Conservation (phyloP, 1,140 invertebrate species). For the Drosophila parabipectinata region DNA sequence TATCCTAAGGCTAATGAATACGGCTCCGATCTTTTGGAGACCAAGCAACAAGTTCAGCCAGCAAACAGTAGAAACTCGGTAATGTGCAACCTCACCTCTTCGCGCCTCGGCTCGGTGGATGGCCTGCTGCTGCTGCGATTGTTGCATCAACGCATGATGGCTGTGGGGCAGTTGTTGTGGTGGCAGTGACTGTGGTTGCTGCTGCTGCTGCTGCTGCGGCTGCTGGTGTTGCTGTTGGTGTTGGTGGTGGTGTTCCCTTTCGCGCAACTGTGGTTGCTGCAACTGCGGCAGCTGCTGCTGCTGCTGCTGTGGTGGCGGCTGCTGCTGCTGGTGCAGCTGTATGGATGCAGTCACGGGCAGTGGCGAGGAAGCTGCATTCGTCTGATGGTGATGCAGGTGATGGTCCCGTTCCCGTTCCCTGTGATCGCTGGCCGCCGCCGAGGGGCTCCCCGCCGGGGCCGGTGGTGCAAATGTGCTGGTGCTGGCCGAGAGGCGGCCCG, state of each 20-base stretch:
- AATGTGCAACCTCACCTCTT: constrained; percentile 57
- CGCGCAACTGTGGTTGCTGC: constrained; percentile 48
- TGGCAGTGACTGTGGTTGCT: constrained; percentile 23
- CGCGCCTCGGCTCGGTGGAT: constrained; percentile 72
- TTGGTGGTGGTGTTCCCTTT: constrained; percentile 58
- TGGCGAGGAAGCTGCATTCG: constrained; percentile 25
- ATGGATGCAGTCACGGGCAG: constrained; percentile 36
- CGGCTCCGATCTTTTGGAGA: constrained; percentile 1
- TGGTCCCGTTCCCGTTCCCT: constrained; percentile 57
- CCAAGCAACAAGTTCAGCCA: constrained; percentile 45
- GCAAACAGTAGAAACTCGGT: constrained; percentile 26
- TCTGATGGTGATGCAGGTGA: constrained; percentile 48
- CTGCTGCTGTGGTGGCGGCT: constrained; percentile 11
- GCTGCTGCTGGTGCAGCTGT: constrained; percentile 31
- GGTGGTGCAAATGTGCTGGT: constrained; percentile 67
- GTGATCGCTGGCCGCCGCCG: constrained; percentile 10
- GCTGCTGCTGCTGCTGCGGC: constrained; percentile 34
- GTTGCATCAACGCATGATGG: constrained; percentile 72
- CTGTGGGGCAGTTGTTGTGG: constrained; percentile 64
- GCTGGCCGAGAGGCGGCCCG: constrained; percentile 41
- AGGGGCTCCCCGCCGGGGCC: constrained; percentile 40
- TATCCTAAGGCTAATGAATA: neutral
- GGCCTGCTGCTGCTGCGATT: constrained; percentile 74
- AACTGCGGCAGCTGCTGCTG: constrained; percentile 25
- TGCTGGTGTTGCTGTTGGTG: constrained; percentile 23